Evolutionary conservation across 2,113 vertebrate genomes (phyloP).

Genomic region (Pygoscelis adeliae): DNA sequence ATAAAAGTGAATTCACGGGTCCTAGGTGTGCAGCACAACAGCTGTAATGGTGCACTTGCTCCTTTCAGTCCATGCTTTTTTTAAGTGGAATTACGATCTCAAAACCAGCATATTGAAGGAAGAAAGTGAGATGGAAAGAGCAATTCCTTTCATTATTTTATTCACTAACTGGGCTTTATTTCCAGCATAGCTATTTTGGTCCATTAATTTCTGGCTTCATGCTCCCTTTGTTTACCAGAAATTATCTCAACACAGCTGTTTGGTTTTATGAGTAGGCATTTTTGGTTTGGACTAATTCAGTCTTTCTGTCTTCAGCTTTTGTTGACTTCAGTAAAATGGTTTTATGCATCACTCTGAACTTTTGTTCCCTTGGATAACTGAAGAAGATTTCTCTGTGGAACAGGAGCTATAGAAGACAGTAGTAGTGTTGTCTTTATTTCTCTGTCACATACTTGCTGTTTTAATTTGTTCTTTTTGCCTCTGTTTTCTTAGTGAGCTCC

Average conservation of each 20-base stretch:
- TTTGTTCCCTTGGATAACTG: not conserved
- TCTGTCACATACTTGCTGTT: not conserved
- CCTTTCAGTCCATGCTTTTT: rapidly evolving
- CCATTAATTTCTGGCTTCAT: not conserved
- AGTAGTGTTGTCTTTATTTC: not conserved
- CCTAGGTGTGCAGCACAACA: not conserved
- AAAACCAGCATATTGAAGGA: not conserved
- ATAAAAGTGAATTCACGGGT: not conserved
- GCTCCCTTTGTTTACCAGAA: not conserved
- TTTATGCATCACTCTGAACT: not conserved
- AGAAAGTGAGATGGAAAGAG: not conserved
- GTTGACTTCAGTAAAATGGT: not conserved
- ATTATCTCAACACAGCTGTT: not conserved
- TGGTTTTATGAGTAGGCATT: not conserved
- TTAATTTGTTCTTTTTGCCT: not conserved
- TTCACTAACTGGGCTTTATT: not conserved
- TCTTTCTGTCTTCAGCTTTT: not conserved
- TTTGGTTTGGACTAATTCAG: not conserved
- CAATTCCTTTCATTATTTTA: not conserved
- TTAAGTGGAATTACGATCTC: not conserved
- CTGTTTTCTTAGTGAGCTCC: not conserved
- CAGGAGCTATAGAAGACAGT: not conserved
- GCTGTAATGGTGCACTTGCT: not conserved
- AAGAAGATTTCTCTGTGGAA: not conserved
- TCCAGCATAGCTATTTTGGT: not conserved